Percentiles rank a stretch among this genome's conserved stretches.
Evolutionary conservation across 2,113 vertebrate genomes (phyloP).

Genomic region (Amphilophus citrinellus): DNA sequence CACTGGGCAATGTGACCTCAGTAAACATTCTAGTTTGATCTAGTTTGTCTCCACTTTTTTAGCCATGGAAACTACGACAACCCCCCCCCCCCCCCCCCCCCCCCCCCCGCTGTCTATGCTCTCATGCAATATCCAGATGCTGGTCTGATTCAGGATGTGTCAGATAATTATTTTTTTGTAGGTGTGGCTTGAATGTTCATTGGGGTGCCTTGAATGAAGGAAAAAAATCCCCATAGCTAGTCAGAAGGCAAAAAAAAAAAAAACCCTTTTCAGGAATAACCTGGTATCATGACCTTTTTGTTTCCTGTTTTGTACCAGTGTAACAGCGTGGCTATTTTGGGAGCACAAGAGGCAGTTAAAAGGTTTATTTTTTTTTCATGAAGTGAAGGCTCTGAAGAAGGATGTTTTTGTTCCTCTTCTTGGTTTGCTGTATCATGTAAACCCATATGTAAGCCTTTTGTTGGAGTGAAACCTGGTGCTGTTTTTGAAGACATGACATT

Average conservation of each 20-base stretch:
- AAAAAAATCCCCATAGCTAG: fast-evolving
- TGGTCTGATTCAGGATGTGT: fast-evolving
- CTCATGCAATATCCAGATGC: not conserved
- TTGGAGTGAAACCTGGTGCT: slow-evolving; percentile 12
- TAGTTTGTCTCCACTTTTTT: not conserved
- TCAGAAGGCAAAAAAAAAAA: not conserved
- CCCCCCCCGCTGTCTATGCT: too few relatives aligned
- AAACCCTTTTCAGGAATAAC: not conserved
- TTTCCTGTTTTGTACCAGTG: slow-evolving; percentile 46
- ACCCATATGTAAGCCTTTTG: not conserved
- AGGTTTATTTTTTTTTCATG: not conserved
- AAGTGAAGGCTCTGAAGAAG: not conserved
- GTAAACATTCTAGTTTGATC: too few relatives aligned
- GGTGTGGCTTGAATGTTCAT: not conserved
- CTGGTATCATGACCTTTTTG: not conserved
- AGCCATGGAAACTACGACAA: not conserved
- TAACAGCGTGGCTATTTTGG: slow-evolving; percentile 19
- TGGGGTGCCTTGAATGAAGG: not conserved
- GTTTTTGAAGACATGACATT: not conserved
- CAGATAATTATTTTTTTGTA: fast-evolving
- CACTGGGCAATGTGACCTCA: fast-evolving
- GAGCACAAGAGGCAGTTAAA: not conserved
- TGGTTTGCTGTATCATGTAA: not conserved
- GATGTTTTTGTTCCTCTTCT: not conserved
- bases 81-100: too few relatives aligned